Conservation (phyloP, 2,113 vertebrate species). For the Ardeotis arabs region DNA sequence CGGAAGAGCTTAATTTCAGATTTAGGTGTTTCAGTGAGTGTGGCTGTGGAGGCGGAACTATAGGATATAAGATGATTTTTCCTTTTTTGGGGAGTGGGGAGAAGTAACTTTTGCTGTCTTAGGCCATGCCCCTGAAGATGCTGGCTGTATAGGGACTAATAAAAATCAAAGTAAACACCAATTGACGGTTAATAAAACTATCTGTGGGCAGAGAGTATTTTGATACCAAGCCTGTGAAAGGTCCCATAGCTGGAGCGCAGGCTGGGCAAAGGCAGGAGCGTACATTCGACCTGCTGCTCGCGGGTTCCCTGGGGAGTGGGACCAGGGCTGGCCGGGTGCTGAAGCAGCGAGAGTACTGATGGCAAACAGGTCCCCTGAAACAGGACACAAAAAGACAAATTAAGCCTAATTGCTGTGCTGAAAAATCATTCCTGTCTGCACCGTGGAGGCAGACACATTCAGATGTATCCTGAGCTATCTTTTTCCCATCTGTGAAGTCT, state of each 20-base stretch:
- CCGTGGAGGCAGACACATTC: neutral
- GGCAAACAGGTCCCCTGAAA: neutral
- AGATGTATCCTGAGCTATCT: neutral
- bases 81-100: accelerated
- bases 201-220: neutral
- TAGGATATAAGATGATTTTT: neutral
- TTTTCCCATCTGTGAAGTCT: conserved; percentile 22
- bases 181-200: neutral
- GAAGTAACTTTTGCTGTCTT: neutral
- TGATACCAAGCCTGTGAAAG: neutral
- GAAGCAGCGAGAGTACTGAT: accelerated
- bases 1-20: neutral
- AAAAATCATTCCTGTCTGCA: neutral
- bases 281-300: accelerated
- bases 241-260: accelerated
- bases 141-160: neutral
- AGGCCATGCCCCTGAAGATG: neutral
- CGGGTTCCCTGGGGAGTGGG: accelerated
- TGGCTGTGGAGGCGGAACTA: neutral
- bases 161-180: neutral
- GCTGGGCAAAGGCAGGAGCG: neutral
- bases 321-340: neutral
- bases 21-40: neutral
- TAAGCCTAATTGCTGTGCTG: neutral
- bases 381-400: neutral